Evolutionary conservation across 2,888 invertebrate species (phyloP).

Genomic region (Tipula confusa): DNA sequence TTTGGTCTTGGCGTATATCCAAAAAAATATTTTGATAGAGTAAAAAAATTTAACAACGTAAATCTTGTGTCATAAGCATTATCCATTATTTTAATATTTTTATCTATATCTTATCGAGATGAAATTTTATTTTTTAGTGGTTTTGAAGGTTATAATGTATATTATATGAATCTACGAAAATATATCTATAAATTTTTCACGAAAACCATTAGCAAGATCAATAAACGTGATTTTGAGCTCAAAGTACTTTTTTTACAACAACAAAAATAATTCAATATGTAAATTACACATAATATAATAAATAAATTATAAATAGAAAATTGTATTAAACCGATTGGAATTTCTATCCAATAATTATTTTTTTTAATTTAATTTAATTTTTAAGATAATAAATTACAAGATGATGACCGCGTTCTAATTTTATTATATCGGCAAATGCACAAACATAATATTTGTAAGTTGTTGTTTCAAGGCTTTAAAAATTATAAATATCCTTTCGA

Average conservation of each 20-base stretch:
- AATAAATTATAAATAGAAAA: background rate
- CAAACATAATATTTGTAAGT: background rate
- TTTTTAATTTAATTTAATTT: no score
- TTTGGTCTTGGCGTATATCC: background rate
- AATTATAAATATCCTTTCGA: no score
- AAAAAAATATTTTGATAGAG: background rate
- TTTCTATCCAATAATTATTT: background rate
- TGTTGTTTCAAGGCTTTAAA: background rate
- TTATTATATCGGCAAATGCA: background rate
- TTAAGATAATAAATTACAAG: background rate
- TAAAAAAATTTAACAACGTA: background rate
- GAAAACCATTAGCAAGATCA: no score
- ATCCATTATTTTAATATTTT: background rate
- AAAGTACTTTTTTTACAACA: no score
- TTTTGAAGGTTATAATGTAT: no score
- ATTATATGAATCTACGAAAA: no score
- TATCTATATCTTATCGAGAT: background rate
- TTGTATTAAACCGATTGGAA: background rate
- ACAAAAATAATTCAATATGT: no score
- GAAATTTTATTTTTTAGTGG: background rate
- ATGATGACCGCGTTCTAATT: background rate
- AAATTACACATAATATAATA: background rate
- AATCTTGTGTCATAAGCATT: background rate
- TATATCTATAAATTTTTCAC: no score
- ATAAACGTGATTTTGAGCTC: background rate